Evolutionary conservation across 1,140 invertebrate species (phyloP), one percentile per base, ranked within the genome.

Genomic region (Druon quercuslanigerum): DNA sequence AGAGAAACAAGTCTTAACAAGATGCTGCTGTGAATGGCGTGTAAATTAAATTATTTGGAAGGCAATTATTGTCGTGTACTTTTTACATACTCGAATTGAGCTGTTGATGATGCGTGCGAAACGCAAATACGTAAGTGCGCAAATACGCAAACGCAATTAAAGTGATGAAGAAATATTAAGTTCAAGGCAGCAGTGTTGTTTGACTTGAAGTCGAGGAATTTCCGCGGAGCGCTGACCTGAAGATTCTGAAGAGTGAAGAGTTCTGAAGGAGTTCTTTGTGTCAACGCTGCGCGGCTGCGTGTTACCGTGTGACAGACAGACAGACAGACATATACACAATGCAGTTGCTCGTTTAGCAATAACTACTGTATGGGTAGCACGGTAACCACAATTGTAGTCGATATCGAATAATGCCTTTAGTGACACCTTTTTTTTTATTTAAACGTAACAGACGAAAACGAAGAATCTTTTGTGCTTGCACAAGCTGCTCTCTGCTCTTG

Each of bases 1-100:
- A 82, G 82, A 80, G 52, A 83, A 85, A 86, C 83, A 86, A 88
- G 84, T 85, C 83, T 84, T 84, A 83, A 84, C 73, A 82, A 85
- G 80, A 87, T 84, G 82, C 81, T 86, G 78, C 80, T 84, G 82
- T 72, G 82, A 85, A 80, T 75, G 77, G 77, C 75, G 76, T 83
- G 77, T 87, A 84, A n/a, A 85, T 84, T 84, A 83, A 51, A 83
- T 84, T 81, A 82, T 82, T 82, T 85, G 75, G 77, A 60, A 78
- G 79, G 78, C 76, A 82, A 80, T 82, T 82, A 82, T 78, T 81
- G 78, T 81, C 74, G 73, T 66, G 14, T 66, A 76, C 71, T 51
- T 78, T 80, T 80, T 80, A 20, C 72, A 71, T 52, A 72, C 50
- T 72, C 12, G 20, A 25, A 72, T 66, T 16, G 33, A 66, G 16